Evolutionary conservation across 2,113 vertebrate genomes (phyloP).

Genomic region (Bubo bubo): DNA sequence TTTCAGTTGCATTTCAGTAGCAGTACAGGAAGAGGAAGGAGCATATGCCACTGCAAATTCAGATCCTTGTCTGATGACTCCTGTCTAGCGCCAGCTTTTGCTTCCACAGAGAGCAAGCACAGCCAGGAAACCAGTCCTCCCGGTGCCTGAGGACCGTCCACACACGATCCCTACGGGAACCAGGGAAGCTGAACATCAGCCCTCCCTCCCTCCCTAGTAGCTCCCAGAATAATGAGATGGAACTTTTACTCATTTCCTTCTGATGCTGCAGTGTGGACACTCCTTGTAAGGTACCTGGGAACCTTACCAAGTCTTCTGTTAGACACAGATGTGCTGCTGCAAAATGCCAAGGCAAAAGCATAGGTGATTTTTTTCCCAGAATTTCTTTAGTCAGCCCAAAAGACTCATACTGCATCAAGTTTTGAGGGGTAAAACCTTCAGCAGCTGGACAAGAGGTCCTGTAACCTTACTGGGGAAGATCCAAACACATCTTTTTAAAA

Average conservation of each 20-base stretch:
- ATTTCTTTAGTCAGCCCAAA: not conserved
- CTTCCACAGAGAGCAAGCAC: not conserved
- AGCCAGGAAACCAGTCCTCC: not conserved
- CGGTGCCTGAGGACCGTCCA: accelerated
- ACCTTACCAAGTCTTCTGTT: not conserved
- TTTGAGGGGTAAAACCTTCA: not conserved
- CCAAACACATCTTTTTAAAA: not conserved
- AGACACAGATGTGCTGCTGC: not conserved
- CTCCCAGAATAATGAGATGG: not conserved
- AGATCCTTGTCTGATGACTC: not conserved
- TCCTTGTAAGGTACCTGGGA: not conserved
- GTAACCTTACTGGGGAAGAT: not conserved
- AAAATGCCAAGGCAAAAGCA: not conserved
- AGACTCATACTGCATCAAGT: accelerated
- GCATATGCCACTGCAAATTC: not conserved
- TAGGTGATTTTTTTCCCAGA: not conserved
- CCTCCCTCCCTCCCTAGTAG: not conserved
- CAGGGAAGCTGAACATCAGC: not conserved
- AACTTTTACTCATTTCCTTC: not conserved
- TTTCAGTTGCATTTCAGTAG: not conserved
- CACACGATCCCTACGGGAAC: not conserved
- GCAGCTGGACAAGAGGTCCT: not conserved
- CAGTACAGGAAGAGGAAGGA: not conserved
- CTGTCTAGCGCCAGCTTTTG: not conserved
- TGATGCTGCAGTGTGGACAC: not conserved